phyloP scores from a whole-genome alignment of 2,888 invertebrate genomes.

The Euspilapteryx auroguttella region DNA sequence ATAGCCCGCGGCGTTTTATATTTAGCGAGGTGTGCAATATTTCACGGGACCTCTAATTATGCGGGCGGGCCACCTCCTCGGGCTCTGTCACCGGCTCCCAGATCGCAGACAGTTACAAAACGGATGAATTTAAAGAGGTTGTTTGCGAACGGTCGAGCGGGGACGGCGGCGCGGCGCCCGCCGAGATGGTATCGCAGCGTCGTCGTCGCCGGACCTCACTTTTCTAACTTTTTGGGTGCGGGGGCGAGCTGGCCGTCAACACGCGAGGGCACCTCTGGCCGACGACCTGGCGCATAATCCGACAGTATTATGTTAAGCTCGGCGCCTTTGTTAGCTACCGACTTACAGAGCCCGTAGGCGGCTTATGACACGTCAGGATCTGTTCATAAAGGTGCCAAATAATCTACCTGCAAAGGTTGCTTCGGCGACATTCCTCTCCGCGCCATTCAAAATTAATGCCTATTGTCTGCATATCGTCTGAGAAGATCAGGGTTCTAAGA shows the following conservation, averaged over 20 bases:
- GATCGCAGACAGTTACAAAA: constrained; percentile 19
- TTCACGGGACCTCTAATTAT: constrained; percentile 48
- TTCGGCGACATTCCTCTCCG: constrained; percentile 48
- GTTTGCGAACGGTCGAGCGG: constrained; percentile 11
- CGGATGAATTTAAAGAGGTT: constrained; percentile 14
- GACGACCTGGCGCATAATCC: constrained; percentile 49
- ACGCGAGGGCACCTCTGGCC: constrained; percentile 50
- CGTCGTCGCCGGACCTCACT: constrained; percentile 24
- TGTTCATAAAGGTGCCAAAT: constrained; percentile 58
- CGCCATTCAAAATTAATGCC: constrained; percentile 50
- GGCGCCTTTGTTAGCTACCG: constrained; percentile 54
- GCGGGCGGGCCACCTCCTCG: constrained; percentile 24
- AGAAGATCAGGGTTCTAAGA: constrained; percentile 2
- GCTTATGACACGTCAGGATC: constrained; percentile 56
- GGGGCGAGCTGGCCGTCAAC: too few relatives aligned
- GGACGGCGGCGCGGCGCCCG: constrained; percentile 18
- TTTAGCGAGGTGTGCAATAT: constrained; percentile 39
- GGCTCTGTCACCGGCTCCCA: constrained; percentile 19
- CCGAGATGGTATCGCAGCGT: constrained; percentile 33
- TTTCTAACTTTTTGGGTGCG: neutral
- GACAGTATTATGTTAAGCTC: constrained; percentile 47
- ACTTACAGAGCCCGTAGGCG: constrained; percentile 52
- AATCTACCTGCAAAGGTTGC: constrained; percentile 44
- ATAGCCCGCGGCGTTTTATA: constrained; percentile 18
- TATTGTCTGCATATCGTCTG: constrained; percentile 31